A percentile compares a stretch with the other conserved stretches of the same genome.
Evolutionary conservation across 2,888 invertebrate species (phyloP).

Genomic region (Tipula vernalis): DNA sequence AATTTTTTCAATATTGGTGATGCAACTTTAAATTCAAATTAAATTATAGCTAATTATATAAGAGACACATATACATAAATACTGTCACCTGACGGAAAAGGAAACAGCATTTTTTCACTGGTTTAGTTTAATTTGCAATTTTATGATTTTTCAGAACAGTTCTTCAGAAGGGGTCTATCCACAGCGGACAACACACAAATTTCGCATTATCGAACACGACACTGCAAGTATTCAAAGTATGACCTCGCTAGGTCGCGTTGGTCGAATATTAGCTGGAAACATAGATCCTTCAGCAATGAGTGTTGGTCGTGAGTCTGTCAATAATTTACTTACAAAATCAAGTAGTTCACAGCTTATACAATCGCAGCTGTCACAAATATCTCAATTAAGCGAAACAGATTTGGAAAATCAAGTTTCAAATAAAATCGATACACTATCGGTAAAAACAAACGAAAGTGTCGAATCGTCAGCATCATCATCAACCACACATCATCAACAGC

Average conservation of each 20-base stretch:
- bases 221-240: slow-evolving; percentile 78
- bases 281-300: slow-evolving; percentile 43
- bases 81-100: no score
- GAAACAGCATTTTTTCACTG: no score
- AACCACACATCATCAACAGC: not conserved
- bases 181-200: slow-evolving; percentile 59
- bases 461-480: not conserved
- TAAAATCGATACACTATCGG: not conserved
- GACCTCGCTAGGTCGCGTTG: slow-evolving; percentile 74
- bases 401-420: not conserved
- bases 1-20: no score
- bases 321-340: slow-evolving; percentile 21
- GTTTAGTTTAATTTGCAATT: not conserved
- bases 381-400: not conserved
- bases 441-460: not conserved
- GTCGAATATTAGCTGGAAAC: slow-evolving; percentile 61
- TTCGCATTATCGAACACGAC: slow-evolving; percentile 78
- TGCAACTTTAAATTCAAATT: no score
- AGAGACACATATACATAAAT: no score
- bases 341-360: slow-evolving; percentile 26
- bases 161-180: slow-evolving; percentile 65
- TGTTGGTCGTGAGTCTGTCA: slow-evolving; percentile 31
- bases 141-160: slow-evolving; percentile 30
- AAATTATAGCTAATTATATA: no score
- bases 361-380: slow-evolving; percentile 15